These are phyloP conservation scores for Cynopterus brachyotis DNA, from an alignment of 2,113 vertebrate species.

Conservation along the genomic window DNA sequence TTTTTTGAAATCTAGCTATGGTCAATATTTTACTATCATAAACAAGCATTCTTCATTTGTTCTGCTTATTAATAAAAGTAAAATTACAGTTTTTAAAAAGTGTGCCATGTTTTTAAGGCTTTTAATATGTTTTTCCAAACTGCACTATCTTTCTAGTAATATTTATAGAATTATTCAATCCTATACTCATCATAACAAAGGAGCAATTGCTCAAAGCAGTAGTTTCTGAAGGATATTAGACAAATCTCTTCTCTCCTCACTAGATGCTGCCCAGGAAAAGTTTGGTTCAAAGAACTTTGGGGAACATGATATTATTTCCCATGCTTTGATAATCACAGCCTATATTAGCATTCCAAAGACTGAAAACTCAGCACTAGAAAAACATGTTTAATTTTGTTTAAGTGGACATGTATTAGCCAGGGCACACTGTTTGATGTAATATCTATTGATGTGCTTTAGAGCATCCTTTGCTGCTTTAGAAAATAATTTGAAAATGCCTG, in stretches of 20 bases:
- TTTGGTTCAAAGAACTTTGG: conserved; percentile 29
- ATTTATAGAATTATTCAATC: neutral
- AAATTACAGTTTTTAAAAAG: neutral
- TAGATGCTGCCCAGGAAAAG: neutral
- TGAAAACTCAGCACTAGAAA: neutral
- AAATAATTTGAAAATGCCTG: neutral
- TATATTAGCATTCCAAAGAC: conserved; percentile 44
- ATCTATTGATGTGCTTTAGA: neutral
- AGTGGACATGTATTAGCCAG: conserved; percentile 2
- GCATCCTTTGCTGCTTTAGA: neutral
- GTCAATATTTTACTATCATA: neutral
- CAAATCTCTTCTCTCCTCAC: neutral
- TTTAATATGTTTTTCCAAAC: neutral
- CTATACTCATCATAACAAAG: neutral
- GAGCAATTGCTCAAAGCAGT: neutral
- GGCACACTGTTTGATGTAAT: neutral
- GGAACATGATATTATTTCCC: neutral
- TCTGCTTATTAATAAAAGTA: neutral
- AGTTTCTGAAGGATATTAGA: neutral
- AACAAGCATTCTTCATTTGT: neutral
- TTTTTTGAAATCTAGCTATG: neutral
- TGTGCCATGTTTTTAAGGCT: neutral
- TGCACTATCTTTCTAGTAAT: neutral
- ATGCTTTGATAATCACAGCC: neutral
- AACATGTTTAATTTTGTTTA: conserved; percentile 24